Base-by-base conservation (phyloP, 92 coral and sea anemone species). In the Palythoa caribaeorum region DNA sequence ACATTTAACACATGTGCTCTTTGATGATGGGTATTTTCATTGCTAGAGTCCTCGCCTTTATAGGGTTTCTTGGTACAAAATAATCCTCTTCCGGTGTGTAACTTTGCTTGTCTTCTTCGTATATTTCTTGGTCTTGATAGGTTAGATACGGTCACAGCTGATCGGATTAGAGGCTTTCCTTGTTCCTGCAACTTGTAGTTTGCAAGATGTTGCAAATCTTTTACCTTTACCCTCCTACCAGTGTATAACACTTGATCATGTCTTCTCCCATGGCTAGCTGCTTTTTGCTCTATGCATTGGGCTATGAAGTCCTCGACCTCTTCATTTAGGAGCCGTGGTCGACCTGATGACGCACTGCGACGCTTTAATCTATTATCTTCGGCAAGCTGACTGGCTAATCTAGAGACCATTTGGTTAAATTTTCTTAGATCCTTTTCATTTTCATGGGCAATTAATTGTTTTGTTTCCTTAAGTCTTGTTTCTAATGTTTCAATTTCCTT, bases 1-100 rank as follows among this genome's bases (percentile, higher is more conserved):
- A 92, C 74, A 69, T 84, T 77, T 79, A 50, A 71, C 77, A 92
- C 94, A 83, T 92, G 94, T 62, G 94, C 92, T 36, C 91, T 28
- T 87, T 92, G 95, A 66, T 92, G 79, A 78, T 89, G 94, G 15
- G 68, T 92, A 53, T 89, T 88, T 54, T 91, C 92, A 79, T 92
- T 88, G 81, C 84, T 72, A 17, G 20, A 13, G 83, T 85, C 92
- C 53, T 88, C 85, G 48, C 91, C 48, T 71, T 85, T 92, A 38
- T 83, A 77, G 14, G 94, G 84, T 69, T 89, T 92, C 86, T 80
- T 83, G 20, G 88, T 89, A 88, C 94, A 92, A 73, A 92, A 92
- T 15, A 88, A 59, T 12, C 90, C 92, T 35, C 79, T 92, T 28
- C 92, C 90, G 15, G 87, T 79, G 71, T 89, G 92, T 59, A 21